Evolutionary conservation across 2,797 vertebrate genomes (phyloP), one percentile per base, ranked within the genome.

Genomic region (Gallinago nigripennis): DNA sequence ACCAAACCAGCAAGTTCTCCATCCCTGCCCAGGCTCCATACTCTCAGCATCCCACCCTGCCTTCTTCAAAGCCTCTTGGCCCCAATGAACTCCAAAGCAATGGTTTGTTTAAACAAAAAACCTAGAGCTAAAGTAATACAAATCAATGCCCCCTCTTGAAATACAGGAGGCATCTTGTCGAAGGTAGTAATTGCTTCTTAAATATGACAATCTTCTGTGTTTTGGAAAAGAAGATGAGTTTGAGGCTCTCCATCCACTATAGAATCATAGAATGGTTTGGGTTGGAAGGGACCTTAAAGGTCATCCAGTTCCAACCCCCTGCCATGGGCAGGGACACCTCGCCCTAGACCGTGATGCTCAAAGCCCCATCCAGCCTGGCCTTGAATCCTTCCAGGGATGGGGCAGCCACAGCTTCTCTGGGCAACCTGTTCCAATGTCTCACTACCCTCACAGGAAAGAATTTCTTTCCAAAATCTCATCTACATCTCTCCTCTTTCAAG

Each of bases 161-260:
- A 82, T 30, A 61, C 0, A 79, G 15, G 46, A 81, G n/a, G 58
- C 1, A 0, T 28, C 37, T 60, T 30, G 24, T 4, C 1, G 0
- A 92, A 78, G 69, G 15, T 63, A 39, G 9, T 10, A 35, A 37
- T 1, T 39, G 25, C 35, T 68, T 41, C 31, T 73, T 30, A 54
- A 63, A 20, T n/a, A 83, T 24, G 15, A 66, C 5, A 57, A 41
- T 25, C 18, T 35, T 63, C 58, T 20, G 2, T 46, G 20, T 18
- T 89, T 53, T 51, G 19, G 37, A 85, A 37, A 78, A 86, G 21
- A 68, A 16, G 4, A 50, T 11, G 14, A 66, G 18, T n/a, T 89
- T 73, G 35, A 70, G 45, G 15, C 19, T 68, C 35, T 33, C 15
- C 3, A 11, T 69, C 41, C 65, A 76, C 15, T 33, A 46, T 23